Conservation (phyloP, 2,888 invertebrate genomes). For the Thymelicus acteon region DNA sequence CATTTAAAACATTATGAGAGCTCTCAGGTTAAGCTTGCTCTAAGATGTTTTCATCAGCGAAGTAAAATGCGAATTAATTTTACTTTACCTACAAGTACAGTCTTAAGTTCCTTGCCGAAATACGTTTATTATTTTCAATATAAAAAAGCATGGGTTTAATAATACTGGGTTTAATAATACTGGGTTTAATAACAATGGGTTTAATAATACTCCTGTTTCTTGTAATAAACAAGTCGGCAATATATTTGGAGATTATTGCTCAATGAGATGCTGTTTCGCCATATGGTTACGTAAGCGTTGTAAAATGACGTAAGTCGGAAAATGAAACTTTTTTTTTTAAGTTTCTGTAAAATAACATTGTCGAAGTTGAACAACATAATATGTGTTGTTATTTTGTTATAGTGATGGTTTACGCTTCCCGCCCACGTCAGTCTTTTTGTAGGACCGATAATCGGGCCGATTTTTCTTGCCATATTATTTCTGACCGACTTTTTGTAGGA, state of each 20-base stretch:
- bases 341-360: too few relatives aligned
- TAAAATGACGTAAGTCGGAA: neutral
- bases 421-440: too few relatives aligned
- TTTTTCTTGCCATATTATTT: too few relatives aligned
- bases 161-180: conserved; percentile 3
- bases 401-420: too few relatives aligned
- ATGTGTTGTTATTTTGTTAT: too few relatives aligned
- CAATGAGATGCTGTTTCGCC: conserved; percentile 1
- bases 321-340: neutral
- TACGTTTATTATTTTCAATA: neutral
- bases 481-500: too few relatives aligned
- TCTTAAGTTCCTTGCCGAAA: neutral
- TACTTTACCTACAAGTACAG: neutral
- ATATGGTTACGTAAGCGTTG: neutral
- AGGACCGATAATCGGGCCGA: too few relatives aligned
- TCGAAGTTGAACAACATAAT: too few relatives aligned
- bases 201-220: neutral
- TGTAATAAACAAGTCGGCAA: neutral
- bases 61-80: too few relatives aligned
- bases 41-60: too few relatives aligned
- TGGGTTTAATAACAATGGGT: conserved; percentile 2
- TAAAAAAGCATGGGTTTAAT: neutral
- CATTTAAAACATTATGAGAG: too few relatives aligned
- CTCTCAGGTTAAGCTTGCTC: too few relatives aligned
- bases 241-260: conserved; percentile 1